Conservation (phyloP, 2,888 invertebrate species). For the Willowsia nigromaculata region DNA sequence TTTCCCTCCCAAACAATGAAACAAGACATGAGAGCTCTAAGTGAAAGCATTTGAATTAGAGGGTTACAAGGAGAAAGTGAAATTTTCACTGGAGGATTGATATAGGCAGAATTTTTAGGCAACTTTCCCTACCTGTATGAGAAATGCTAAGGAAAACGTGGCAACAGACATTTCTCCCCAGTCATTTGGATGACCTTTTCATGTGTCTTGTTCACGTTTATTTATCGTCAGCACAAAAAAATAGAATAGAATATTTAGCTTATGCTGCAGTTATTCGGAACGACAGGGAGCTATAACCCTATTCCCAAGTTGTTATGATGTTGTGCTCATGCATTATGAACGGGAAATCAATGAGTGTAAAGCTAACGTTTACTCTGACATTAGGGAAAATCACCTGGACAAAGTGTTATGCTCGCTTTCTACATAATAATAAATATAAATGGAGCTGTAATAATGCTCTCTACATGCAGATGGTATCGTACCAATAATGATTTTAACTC, state of each 20-base stretch:
- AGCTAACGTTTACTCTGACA: neutral
- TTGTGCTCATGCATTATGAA: no score
- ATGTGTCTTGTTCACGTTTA: neutral
- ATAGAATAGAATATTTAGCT: neutral
- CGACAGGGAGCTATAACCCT: no score
- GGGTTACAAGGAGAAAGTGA: neutral
- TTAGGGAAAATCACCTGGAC: neutral
- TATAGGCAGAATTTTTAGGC: neutral
- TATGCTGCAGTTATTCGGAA: neutral
- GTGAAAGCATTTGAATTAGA: neutral
- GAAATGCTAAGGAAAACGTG: neutral
- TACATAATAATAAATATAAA: constrained; percentile 16
- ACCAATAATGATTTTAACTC: neutral
- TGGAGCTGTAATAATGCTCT: neutral
- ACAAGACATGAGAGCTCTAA: no score
- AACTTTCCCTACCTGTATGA: neutral
- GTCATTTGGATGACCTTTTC: neutral
- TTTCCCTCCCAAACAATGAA: neutral
- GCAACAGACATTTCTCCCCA: neutral
- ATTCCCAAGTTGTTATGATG: no score
- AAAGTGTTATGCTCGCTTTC: neutral
- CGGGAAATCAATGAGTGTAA: neutral
- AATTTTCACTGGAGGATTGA: neutral
- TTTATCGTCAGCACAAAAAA: neutral
- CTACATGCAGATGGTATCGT: no score